These are phyloP conservation scores for Hylaea fasciaria DNA, from an alignment of 2,888 invertebrate genomes.

Conservation along the genomic window DNA sequence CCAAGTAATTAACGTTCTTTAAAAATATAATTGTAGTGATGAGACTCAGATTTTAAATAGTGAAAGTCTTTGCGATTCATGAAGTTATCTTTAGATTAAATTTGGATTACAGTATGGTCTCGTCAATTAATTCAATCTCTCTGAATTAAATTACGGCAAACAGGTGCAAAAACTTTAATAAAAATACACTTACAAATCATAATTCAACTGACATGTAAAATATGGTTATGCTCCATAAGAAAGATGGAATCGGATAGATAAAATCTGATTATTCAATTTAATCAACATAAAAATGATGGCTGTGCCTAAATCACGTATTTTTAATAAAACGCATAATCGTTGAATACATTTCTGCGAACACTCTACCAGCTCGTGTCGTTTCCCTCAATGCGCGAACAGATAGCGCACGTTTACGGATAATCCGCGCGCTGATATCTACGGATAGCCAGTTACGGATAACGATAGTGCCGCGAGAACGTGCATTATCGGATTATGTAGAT, in stretches of 20 bases:
- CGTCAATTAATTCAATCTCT: too few relatives aligned
- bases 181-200: too few relatives aligned
- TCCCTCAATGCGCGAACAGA: conserved; percentile 48
- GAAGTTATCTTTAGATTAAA: too few relatives aligned
- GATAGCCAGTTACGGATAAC: conserved; percentile 39
- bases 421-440: conserved; percentile 53
- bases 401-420: conserved; percentile 58
- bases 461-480: conserved; percentile 63
- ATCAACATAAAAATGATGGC: not conserved
- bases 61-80: too few relatives aligned
- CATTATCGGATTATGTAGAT: conserved; percentile 69
- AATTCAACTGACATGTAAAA: too few relatives aligned
- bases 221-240: too few relatives aligned
- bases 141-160: too few relatives aligned
- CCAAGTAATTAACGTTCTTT: not conserved
- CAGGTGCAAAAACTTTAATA: too few relatives aligned
- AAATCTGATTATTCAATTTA: not conserved
- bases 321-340: conserved; percentile 16
- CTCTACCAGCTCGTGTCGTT: conserved; percentile 46
- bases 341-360: conserved; percentile 19
- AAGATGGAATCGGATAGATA: not conserved
- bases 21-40: not conserved
- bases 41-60: too few relatives aligned
- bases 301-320: conserved; percentile 7
- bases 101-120: too few relatives aligned